Base-by-base conservation (phyloP, 2,113 vertebrate genomes). In the Notechis scutatus region DNA sequence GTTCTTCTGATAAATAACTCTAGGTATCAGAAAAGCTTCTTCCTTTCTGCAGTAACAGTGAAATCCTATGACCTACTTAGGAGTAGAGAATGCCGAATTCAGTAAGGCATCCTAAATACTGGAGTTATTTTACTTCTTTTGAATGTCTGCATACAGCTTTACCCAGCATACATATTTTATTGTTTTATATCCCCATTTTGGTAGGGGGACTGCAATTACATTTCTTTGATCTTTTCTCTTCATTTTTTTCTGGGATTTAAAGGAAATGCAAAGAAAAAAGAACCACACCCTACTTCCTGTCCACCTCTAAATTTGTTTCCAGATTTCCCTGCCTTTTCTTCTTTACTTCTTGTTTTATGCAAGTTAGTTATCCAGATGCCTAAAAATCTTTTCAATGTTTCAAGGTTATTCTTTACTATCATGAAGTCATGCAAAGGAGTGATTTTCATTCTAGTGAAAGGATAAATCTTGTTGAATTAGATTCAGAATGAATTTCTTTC, bases 101-200 rank as follows among this genome's bases (percentile, higher is more conserved):
- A 45, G 45, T 34, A 29, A n/a, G 59, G 10, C 8, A 90, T 5
- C 59, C 59, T 90, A 64, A 90, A n/a, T 52, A 26, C 0, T 90
- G 59, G 15, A 15, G 42, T 64, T 20, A 39, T 42, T 47, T 21
- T 90, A 21, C 12, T 9, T 69, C 12, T 90, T 26, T 90, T 14
- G 3, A 89, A 69, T 0, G 14, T 29, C 12, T 34, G 42, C 50
- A 5, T 85, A 61, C 42, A 3, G n/a, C 3, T 23, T 96, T 95
- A 95, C 95, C 95, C 93, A 94, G 92, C 92, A 94, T 98, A 97
- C 97, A 97, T 97, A 97, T 98, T 98, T 98, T 98, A 98, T 98
- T 98, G 97, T 96, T 98, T 98, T 98, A 97, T 97, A 96, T 97
- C 95, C n/a, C 94, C 94, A 96, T 97, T 97, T 97, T 97, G 87